Base-by-base conservation (phyloP, 2,113 vertebrate species). In the Numenius arquata region DNA sequence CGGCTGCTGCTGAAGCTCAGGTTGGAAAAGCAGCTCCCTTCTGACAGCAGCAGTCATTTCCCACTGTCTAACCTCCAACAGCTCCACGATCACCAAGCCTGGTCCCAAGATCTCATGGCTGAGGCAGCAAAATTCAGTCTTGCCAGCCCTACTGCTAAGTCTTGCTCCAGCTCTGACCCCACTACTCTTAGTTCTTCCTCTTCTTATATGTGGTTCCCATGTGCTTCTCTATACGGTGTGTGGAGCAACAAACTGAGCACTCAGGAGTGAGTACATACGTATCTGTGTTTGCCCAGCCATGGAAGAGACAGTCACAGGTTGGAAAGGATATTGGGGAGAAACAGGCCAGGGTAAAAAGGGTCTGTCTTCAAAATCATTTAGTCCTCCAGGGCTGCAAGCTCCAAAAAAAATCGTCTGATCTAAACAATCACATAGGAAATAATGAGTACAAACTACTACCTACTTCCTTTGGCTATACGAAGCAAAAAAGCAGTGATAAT, bases 401-500 rank as follows among this genome's bases (percentile, higher is more conserved):
- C 40, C 2, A 56, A 66, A 91, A 89, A 80, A 76, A 59, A 59
- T 40, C 23, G 45, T 29, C 45, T 43, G 41, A 79, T 76, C 84
- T 85, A 23, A 89, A 47, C 32, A 87, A 27, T 36, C 32, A 65
- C 26, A 41, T 20, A 82, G 48, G 52, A 91, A 63, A 89, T 55
- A 94, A 78, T 10, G 23, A 95, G 65, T 84, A 94, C 50, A 93
- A 96, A 95, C 86, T 85, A 91, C 85, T 65, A 85, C 66, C 89
- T 94, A 52, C 68, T 81, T 86, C 58, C 89, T 96, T 96, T 36
- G 29, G 83, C 59, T 74, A 30, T 23, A 78, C 43, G 73, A 89
- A 93, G 40, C 13, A 3, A 89, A 88, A 84, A 75, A 93, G 77
- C 93, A 78, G 93, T 58, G 91, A 96, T 96, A 96, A 98, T 97